These are phyloP conservation scores for Australoheros facetus DNA, from an alignment of 2,797 vertebrate genomes.

Conservation along the genomic window DNA sequence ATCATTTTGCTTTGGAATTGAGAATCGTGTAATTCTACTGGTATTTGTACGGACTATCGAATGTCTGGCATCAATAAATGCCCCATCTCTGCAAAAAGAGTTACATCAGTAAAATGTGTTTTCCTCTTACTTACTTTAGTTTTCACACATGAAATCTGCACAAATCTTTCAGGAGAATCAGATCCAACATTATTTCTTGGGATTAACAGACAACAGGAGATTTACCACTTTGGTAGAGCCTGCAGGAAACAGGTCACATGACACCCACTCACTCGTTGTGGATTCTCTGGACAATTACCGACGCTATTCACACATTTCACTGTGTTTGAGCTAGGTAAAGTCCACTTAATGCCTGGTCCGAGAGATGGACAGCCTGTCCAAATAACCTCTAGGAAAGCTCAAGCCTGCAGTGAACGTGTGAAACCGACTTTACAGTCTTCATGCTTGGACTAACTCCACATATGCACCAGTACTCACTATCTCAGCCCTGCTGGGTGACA, in stretches of 20 bases:
- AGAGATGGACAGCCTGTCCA: not conserved
- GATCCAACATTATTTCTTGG: not conserved
- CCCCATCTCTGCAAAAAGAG: not conserved
- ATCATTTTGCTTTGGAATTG: not conserved
- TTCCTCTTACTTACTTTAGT: not conserved
- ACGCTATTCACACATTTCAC: not conserved
- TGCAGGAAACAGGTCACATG: not conserved
- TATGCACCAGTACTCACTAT: slow-evolving; percentile 33
- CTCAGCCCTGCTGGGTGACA: slow-evolving; percentile 62
- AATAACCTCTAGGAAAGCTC: not conserved
- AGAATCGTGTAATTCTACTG: not conserved
- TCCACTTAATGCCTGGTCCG: not conserved
- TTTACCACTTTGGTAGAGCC: not conserved
- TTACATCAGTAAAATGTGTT: not conserved
- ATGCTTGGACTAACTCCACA: slow-evolving; percentile 14
- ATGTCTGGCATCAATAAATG: not conserved
- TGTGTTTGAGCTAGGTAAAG: not conserved
- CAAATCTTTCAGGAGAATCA: not conserved
- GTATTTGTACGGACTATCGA: not conserved
- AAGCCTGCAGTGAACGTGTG: no score
- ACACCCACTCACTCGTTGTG: not conserved
- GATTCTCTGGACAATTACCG: not conserved
- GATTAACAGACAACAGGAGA: not conserved
- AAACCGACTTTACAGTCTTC: not conserved
- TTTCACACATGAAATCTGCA: not conserved